Base-by-base conservation (phyloP, 2,113 vertebrate genomes). In the Centrocercus urophasianus region DNA sequence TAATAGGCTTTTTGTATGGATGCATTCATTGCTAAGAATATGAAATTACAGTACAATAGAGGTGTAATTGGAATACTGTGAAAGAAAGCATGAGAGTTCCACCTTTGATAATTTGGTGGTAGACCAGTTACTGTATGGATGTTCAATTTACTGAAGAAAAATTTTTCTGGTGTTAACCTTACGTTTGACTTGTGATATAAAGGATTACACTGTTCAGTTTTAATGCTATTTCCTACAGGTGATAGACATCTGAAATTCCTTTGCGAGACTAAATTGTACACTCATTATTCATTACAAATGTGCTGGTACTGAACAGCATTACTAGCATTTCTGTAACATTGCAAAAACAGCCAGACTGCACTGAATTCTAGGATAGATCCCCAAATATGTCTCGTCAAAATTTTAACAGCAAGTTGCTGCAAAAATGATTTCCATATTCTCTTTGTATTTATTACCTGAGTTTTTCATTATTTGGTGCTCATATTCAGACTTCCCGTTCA, bases 11-110 rank as follows among this genome's bases (percentile, higher is more conserved):
- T 91, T 80, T 91, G 92, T 94, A 5, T 63, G 73, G 69, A 69
- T 71, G 13, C 90, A 84, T 83, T 93, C 83, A 45, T 17, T 75
- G 88, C 92, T 94, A 88, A 89, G 90, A 93, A 90, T 72, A 88
- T 1, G 14, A 91, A 79, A 48, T 65, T 65, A 20, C 57, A 86
- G 63, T 19, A 81, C 89, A 93, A 74, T 86, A 77, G 80, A 64
- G 52, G 48, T 73, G 65, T 83, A 88, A 93, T 88, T 88, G 89
- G 61, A 78, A 19, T 45, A 66, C 72, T 47, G 61, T 38, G 59
- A 56, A 86, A 65, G 61, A 88, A 74, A 69, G 47, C 40, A 43
- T 84, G 77, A 84, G 83, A 88, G 30, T 54, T 45, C 79, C 43
- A 86, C 69, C 67, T 93, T 86, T 57, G n/a, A 4, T 48, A 40